Percentiles rank a stretch among this genome's conserved stretches.
Conservation (phyloP, 2,113 vertebrate genomes). For the Arothron firmamentum region DNA sequence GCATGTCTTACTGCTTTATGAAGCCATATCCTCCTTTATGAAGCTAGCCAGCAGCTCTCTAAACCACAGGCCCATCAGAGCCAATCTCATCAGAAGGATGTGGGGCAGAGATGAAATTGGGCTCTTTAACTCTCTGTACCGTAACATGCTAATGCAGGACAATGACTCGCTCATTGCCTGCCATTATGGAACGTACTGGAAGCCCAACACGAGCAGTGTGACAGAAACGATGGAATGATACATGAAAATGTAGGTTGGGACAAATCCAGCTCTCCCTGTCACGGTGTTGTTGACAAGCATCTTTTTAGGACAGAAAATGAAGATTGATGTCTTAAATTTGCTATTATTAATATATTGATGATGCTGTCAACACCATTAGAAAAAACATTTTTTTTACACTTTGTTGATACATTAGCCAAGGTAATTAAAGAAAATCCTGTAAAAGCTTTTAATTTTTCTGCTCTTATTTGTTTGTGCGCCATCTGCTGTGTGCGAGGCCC, state of each 20-base stretch:
- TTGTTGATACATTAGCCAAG: constrained; percentile 62
- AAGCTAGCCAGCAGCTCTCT: constrained; percentile 43
- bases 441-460: constrained; percentile 53
- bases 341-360: constrained; percentile 71
- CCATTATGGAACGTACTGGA: constrained; percentile 49
- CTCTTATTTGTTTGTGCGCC: constrained; percentile 63
- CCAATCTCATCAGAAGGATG: constrained; percentile 50
- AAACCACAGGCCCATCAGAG: constrained; percentile 52
- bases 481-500: constrained; percentile 65
- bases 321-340: constrained; percentile 58
- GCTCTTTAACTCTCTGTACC: constrained; percentile 59
- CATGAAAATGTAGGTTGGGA: constrained; percentile 27
- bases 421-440: constrained; percentile 70
- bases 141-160: constrained; percentile 67
- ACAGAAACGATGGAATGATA: constrained; percentile 45
- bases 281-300: constrained; percentile 16
- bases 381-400: constrained; percentile 47
- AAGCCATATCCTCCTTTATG: constrained; percentile 58
- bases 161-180: constrained; percentile 60
- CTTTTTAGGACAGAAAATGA: constrained; percentile 52
- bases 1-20: constrained; percentile 54
- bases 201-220: constrained; percentile 41
- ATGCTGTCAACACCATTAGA: constrained; percentile 63
- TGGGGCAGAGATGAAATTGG: constrained; percentile 57
- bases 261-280: constrained; percentile 18